Percentiles rank a stretch among this genome's conserved stretches.
Conservation (phyloP, 2,888 invertebrate species). For the Heliconius ethilla region DNA sequence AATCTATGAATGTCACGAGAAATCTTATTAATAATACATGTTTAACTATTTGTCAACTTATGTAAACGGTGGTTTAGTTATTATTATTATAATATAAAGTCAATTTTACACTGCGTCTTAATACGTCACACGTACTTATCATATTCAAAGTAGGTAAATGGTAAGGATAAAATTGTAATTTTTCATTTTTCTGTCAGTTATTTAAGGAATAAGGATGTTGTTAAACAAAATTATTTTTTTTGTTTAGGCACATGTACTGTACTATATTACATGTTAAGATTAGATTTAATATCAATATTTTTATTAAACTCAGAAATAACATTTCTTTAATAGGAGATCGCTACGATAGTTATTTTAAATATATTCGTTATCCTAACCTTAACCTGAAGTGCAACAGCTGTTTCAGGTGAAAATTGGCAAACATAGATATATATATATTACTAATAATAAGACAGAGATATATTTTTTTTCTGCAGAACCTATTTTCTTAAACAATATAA, state of each 20-base stretch:
- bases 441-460: too few species aligned
- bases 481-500: background rate
- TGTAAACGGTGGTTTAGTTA: conserved; percentile 43
- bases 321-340: too few species aligned
- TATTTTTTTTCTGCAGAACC: background rate
- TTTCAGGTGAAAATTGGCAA: background rate
- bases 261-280: too few species aligned
- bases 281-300: too few species aligned
- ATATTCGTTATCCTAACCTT: too few species aligned
- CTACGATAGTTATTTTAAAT: too few species aligned
- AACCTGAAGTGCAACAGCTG: background rate
- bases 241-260: background rate
- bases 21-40: conserved; percentile 49
- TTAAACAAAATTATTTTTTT: background rate
- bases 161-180: background rate
- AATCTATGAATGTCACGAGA: conserved; percentile 54
- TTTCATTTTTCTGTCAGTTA: background rate
- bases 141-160: background rate
- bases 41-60: conserved; percentile 47
- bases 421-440: background rate
- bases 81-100: conserved; percentile 39
- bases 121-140: conserved; percentile 3
- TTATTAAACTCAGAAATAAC: background rate
- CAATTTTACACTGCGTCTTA: conserved; percentile 33
- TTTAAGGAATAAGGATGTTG: background rate